phyloP scores from a whole-genome alignment of 1,140 invertebrate genomes.

The Antheraea mylitta region DNA sequence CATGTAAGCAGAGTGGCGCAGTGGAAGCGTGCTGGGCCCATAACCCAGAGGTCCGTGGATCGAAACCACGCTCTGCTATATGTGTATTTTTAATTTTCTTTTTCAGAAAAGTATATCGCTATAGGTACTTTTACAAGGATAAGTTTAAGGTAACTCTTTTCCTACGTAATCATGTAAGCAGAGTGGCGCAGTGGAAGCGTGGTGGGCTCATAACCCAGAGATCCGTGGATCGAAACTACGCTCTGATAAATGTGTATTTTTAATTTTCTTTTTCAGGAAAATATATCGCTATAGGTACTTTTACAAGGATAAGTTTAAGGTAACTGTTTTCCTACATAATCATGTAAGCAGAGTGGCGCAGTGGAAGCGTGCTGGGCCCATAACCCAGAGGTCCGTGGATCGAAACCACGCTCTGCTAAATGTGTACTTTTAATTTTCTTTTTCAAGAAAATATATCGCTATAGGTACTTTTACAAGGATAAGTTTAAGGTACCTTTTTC shows the following conservation, averaged over 20 bases:
- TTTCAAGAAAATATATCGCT: too few relatives aligned
- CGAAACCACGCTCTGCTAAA: conserved; percentile 70
- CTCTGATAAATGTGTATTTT: too few relatives aligned
- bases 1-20: conserved; percentile 48
- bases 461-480: neutral
- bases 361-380: conserved; percentile 43
- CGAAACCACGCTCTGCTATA: conserved; percentile 70
- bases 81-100: conserved; percentile 1
- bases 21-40: conserved; percentile 57
- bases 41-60: conserved; percentile 59
- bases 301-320: too few relatives aligned
- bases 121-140: neutral
- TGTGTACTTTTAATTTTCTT: too few relatives aligned
- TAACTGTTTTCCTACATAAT: neutral
- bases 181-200: conserved; percentile 58
- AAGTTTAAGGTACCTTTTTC: neutral
- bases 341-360: conserved; percentile 7
- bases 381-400: conserved; percentile 57
- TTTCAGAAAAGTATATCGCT: neutral
- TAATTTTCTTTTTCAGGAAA: too few relatives aligned
- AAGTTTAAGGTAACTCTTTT: neutral
- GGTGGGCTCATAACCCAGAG: conserved; percentile 57
- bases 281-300: too few relatives aligned
- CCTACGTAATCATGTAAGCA: conserved; percentile 22
- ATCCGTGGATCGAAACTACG: too few relatives aligned